A percentile compares a stretch with the other conserved stretches of the same genome.
Evolutionary conservation across 2,888 invertebrate genomes (phyloP).

Genomic region (Rhyacophila evoluta): DNA sequence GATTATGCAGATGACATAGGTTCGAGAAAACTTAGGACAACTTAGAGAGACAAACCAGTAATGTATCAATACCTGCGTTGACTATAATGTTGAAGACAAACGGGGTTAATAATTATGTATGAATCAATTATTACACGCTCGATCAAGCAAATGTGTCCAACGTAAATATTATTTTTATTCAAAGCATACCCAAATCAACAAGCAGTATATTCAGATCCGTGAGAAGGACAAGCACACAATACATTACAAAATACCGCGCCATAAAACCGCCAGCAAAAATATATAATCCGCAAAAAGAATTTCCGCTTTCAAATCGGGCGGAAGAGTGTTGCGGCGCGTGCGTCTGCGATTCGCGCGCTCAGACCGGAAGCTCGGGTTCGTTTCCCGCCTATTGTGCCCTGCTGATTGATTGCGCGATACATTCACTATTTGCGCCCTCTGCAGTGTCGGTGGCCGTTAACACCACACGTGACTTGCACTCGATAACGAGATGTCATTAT

Average conservation of each 20-base stretch:
- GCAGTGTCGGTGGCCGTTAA: background rate
- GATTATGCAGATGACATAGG: too few relatives aligned
- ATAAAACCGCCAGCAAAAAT: constrained; percentile 15
- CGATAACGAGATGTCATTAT: constrained; percentile 7
- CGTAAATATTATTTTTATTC: too few relatives aligned
- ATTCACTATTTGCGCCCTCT: background rate
- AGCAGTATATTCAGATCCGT: background rate
- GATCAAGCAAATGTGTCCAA: too few relatives aligned
- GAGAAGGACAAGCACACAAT: background rate
- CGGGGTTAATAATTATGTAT: too few relatives aligned
- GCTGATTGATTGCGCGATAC: constrained; percentile 50
- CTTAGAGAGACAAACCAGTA: too few relatives aligned
- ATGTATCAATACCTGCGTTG: too few relatives aligned
- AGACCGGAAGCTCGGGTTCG: constrained; percentile 59
- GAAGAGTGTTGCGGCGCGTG: constrained; percentile 22
- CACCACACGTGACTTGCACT: background rate
- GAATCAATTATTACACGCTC: background rate
- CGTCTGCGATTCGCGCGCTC: background rate
- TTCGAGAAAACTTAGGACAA: too few relatives aligned
- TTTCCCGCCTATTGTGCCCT: constrained; percentile 65
- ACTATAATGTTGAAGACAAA: too few relatives aligned
- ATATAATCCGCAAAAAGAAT: constrained; percentile 24
- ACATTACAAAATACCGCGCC: background rate
- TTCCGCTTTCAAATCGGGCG: constrained; percentile 21
- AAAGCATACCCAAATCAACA: too few relatives aligned